Conservation (phyloP, 2,113 vertebrate species). For the Paradoxurus hermaphroditus region DNA sequence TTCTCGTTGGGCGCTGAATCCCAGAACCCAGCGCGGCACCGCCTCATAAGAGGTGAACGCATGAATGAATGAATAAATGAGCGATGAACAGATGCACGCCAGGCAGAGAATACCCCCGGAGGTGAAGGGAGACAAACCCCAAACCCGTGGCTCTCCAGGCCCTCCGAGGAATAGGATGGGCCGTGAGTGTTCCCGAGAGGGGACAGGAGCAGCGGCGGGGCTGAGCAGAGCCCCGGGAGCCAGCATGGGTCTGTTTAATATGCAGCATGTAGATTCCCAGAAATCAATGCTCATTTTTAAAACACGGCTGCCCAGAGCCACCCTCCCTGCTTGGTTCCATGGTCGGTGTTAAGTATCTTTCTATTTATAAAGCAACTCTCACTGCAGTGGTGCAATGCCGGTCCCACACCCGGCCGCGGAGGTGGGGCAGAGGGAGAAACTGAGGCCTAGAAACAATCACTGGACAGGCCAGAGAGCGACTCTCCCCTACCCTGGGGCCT, state of each 20-base stretch:
- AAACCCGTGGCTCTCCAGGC: background rate
- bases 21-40: background rate
- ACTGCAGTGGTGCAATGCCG: background rate
- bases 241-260: background rate
- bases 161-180: background rate
- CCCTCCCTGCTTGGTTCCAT: constrained; percentile 41
- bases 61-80: background rate
- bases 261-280: constrained; percentile 36
- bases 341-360: constrained; percentile 64
- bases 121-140: background rate
- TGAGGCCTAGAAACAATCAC: constrained; percentile 10
- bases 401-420: background rate
- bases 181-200: background rate
- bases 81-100: rapidly evolving
- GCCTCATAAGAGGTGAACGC: background rate
- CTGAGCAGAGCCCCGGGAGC: background rate
- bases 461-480: background rate
- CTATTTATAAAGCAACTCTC: constrained; percentile 66
- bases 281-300: constrained; percentile 63
- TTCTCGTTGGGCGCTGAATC: background rate
- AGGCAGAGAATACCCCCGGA: background rate
- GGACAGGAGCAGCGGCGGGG: background rate
- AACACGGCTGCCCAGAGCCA: constrained; percentile 26
- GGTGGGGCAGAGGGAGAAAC: constrained; percentile 47
- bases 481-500: too few relatives aligned